Percentiles rank a stretch among this genome's conserved stretches.
These are phyloP conservation scores for Drosophila testacea DNA, from an alignment of 2,888 invertebrate genomes.

Conservation along the genomic window DNA sequence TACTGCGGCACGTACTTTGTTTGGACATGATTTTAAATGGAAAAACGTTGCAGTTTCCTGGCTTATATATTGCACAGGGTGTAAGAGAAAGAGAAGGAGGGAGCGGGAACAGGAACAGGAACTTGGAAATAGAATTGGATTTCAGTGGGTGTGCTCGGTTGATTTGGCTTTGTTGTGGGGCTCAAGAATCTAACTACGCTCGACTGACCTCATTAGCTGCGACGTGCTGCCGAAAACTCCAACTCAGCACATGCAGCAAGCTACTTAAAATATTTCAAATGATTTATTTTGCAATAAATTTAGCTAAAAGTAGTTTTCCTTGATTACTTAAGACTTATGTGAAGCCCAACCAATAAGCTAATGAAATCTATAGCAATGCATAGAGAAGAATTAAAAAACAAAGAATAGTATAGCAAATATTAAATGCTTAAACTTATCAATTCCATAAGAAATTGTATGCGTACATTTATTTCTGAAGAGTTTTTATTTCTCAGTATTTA, in stretches of 20 bases:
- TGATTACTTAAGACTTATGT: neutral
- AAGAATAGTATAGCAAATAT: neutral
- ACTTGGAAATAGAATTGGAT: conserved; percentile 13
- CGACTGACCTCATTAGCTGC: conserved; percentile 32
- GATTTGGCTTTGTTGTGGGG: conserved; percentile 31
- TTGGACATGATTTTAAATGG: conserved; percentile 37
- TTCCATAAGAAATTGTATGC: neutral
- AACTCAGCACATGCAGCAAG: conserved; percentile 19
- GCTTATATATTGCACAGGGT: conserved; percentile 12
- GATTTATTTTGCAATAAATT: conserved; percentile 12
- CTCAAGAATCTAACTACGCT: conserved; percentile 11
- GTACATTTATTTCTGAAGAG: neutral
- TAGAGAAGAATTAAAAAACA: neutral
- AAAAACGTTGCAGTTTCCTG: conserved; percentile 36
- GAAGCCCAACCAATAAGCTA: neutral
- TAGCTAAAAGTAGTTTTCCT: neutral
- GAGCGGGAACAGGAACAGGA: neutral
- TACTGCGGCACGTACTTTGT: conserved; percentile 48
- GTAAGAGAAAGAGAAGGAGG: neutral
- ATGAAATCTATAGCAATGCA: neutral
- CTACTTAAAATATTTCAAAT: conserved; percentile 21
- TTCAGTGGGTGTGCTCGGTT: conserved; percentile 22
- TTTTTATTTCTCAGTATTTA: neutral
- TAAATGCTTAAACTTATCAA: neutral
- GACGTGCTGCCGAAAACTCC: conserved; percentile 24